Conservation (phyloP, 2,888 invertebrate genomes). For the Chrysomela aeneicollis region DNA sequence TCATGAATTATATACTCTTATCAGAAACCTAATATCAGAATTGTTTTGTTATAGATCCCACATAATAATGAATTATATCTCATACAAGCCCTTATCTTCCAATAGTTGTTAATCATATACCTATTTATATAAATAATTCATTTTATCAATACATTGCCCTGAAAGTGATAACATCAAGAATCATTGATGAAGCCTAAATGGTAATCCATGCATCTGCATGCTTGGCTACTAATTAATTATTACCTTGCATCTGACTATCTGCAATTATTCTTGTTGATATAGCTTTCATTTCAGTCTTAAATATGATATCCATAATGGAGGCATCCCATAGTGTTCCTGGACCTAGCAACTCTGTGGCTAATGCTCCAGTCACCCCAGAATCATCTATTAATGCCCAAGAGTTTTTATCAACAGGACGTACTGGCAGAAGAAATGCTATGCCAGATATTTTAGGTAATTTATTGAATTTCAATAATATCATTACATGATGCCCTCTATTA, state of each 20-base stretch:
- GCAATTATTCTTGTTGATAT: not conserved
- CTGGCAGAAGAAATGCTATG: slow-evolving; percentile 88
- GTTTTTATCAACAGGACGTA: slow-evolving; percentile 85
- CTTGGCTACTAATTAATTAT: not conserved
- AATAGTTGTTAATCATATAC: not conserved
- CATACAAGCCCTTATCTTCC: not conserved
- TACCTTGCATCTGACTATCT: not conserved
- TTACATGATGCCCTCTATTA: not conserved
- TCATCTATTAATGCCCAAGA: slow-evolving; percentile 60
- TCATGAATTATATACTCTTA: not conserved
- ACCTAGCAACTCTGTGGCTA: slow-evolving; percentile 43
- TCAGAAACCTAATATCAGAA: not conserved
- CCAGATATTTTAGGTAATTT: slow-evolving; percentile 77
- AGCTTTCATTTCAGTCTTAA: slow-evolving; percentile 54
- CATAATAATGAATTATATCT: not conserved
- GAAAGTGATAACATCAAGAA: not conserved
- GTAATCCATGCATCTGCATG: not conserved
- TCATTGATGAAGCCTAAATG: not conserved
- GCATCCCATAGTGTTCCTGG: slow-evolving; percentile 52
- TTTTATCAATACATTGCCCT: not conserved
- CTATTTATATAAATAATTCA: not conserved
- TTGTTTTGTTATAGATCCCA: not conserved
- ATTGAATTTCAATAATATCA: too few species aligned
- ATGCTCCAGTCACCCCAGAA: slow-evolving; percentile 43
- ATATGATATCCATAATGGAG: slow-evolving; percentile 62